A percentile compares a stretch with the other conserved stretches of the same genome.
Conservation (phyloP, 2,797 vertebrate genomes). For the Amphiprion clarkii region DNA sequence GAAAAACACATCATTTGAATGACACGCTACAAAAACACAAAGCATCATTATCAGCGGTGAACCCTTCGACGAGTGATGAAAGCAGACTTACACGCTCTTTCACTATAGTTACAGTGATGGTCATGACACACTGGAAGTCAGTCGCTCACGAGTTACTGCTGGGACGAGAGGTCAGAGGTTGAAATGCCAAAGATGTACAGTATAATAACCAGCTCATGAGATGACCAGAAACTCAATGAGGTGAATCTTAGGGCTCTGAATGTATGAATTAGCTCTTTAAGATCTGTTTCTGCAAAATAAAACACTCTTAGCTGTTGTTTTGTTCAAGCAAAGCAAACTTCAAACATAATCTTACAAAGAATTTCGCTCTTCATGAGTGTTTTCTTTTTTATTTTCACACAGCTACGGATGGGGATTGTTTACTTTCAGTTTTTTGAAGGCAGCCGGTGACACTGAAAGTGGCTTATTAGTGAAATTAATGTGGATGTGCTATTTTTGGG, state of each 20-base stretch:
- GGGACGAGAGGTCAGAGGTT: constrained; percentile 34
- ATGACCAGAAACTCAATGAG: neutral
- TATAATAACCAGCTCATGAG: constrained; percentile 26
- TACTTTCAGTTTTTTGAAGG: constrained; percentile 58
- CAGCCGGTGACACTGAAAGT: constrained; percentile 51
- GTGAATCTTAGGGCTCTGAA: neutral
- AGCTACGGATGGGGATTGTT: constrained; percentile 58
- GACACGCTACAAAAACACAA: constrained; percentile 70
- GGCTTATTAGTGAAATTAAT: constrained; percentile 80
- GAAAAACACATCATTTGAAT: constrained; percentile 70
- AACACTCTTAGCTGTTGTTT: constrained; percentile 11
- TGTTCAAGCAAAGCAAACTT: constrained; percentile 19
- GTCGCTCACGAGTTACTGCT: constrained; percentile 31
- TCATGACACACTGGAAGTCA: constrained; percentile 37
- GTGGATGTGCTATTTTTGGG: constrained; percentile 77
- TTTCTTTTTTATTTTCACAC: neutral
- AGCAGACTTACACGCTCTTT: constrained; percentile 33
- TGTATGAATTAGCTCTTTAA: too few species aligned
- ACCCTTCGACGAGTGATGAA: constrained; percentile 37
- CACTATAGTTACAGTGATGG: constrained; percentile 69
- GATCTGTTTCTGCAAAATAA: too few species aligned
- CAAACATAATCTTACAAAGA: constrained; percentile 25
- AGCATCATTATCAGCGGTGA: constrained; percentile 62
- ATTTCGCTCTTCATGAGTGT: constrained; percentile 44
- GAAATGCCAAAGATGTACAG: constrained; percentile 50